Evolutionary conservation across 2,113 vertebrate genomes (phyloP), one percentile per base, ranked within the genome.

Genomic region (Petromus typicus): DNA sequence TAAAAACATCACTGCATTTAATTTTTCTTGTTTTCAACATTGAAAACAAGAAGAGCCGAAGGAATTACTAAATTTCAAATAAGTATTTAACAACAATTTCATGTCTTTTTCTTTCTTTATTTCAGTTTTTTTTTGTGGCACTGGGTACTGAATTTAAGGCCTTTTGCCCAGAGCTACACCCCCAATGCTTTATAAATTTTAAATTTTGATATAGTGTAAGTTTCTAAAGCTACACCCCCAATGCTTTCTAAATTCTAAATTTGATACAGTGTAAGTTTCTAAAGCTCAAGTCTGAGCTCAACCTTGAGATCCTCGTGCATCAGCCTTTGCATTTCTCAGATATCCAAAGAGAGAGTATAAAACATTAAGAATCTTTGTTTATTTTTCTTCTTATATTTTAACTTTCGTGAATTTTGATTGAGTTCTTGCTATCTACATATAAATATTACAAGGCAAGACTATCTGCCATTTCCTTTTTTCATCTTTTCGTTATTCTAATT

Each of bases 1-100:
- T 59, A 83, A 80, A 63, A 89, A 66, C 86, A 64, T 43, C 1
- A 86, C 82, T 90, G 8, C 3, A 40, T 64, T 76, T 69, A 67
- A 6, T n/a, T 85, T 75, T 92, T 86, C 20, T 79, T 34, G 45
- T 67, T 86, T 94, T 88, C 66, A 90, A 63, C 71, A 75, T 37
- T 91, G 27, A 69, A 71, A 79, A 30, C 37, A 76, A 61, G 56
- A 7, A 12, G 51, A 89, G 22, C 11, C 78, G 5, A 54, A 93
- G 16, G 17, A 64, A 64, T 75, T 91, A 43, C 9, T 97, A 32
- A 78, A 45, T 76, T 91, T 80, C 45, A 34, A 76, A 71, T 43
- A 51, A 82, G 4, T 45, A 51, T 89, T 94, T 76, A 45, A 22
- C 54, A 34, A 59, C 3, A 22, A 20, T 89, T 64, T 45, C 12